phyloP scores from a whole-genome alignment of 2,797 vertebrate species.

The Gymnocypris eckloni region DNA sequence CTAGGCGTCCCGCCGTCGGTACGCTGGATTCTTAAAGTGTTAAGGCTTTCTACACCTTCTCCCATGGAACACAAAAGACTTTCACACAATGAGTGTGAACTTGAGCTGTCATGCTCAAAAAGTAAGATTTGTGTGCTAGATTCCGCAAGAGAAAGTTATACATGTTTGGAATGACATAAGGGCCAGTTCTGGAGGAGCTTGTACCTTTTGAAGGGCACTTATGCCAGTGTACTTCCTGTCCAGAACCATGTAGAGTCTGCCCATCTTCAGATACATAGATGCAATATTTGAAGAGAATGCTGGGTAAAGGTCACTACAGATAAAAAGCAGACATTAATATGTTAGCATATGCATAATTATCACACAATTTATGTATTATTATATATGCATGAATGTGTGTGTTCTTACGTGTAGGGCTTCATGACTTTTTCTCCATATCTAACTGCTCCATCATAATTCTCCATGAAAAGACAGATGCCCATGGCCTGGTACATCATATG shows the following conservation, averaged over 20 bases:
- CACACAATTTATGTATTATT: not conserved
- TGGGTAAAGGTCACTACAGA: constrained; percentile 86
- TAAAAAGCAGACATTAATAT: not conserved
- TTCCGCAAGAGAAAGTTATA: not conserved
- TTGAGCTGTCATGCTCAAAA: not conserved
- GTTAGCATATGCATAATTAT: not conserved
- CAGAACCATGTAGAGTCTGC: constrained; percentile 84
- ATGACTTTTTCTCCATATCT: constrained; percentile 91
- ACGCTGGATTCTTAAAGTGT: too few relatives aligned
- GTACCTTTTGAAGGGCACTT: constrained; percentile 88
- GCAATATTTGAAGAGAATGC: constrained; percentile 92
- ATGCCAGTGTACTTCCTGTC: constrained; percentile 77
- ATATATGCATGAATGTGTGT: not conserved
- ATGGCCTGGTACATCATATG: constrained; percentile 99
- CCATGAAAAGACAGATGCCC: constrained; percentile 90
- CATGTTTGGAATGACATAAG: not conserved
- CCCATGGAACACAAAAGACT: too few relatives aligned
- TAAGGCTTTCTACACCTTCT: not conserved
- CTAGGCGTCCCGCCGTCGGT: too few relatives aligned
- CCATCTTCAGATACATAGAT: constrained; percentile 95
- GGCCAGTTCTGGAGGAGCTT: not conserved
- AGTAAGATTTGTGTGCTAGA: not conserved
- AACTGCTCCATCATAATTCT: constrained; percentile 82
- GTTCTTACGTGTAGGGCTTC: constrained; percentile 87
- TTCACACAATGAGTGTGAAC: too few relatives aligned